Evolutionary conservation across 2,888 invertebrate species (phyloP), one percentile per base, ranked within the genome.

Genomic region (Yponomeuta cagnagella): DNA sequence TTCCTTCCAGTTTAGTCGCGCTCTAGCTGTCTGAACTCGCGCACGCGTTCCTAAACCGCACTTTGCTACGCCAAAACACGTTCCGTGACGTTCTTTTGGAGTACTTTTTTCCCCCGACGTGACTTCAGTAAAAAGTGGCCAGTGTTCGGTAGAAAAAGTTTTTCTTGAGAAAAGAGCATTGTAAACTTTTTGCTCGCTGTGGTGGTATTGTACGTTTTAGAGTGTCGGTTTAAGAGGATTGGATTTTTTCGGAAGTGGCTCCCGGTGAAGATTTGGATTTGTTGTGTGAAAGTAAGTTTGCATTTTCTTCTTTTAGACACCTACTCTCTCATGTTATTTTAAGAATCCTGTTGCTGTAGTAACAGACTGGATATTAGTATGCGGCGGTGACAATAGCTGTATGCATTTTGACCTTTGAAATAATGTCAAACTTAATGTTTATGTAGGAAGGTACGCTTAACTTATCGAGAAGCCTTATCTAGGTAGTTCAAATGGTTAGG

Each of bases 181-280:
- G 15, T 3, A 58, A 43, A 68, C 68, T 68, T 68, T 68, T 68
- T 48, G 52, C 52, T 15, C 15, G 52, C 15, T 58, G 52, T 15
- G 48, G 52, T 68, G 68, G 68, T 52, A 31, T 68, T 52, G 68
- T 48, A 31, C 68, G 68, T n/a, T 68, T 52, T 15, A 1, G 52
- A 52, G 31, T 48, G 48, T 31, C 68, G 52, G 31, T 10, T n/a
- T 52, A 52, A 31, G 31, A 52, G 30, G 68, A 68, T 68, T 68
- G 68, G 68, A 68, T 68, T 68, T 68, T 68, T 68, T 68, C 2
- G 12, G 31, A 52, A 68, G 68, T 68, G 68, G 48, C 48, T 68
- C 48, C 68, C 10, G 48, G 30, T 48, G 43, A 68, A 67, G 31
- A 68, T 68, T 48, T 30, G 68, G 52, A 68, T 68, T 48, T 48